phyloP scores from a whole-genome alignment of 2,113 vertebrate genomes.

The Anolis carolinensis region DNA sequence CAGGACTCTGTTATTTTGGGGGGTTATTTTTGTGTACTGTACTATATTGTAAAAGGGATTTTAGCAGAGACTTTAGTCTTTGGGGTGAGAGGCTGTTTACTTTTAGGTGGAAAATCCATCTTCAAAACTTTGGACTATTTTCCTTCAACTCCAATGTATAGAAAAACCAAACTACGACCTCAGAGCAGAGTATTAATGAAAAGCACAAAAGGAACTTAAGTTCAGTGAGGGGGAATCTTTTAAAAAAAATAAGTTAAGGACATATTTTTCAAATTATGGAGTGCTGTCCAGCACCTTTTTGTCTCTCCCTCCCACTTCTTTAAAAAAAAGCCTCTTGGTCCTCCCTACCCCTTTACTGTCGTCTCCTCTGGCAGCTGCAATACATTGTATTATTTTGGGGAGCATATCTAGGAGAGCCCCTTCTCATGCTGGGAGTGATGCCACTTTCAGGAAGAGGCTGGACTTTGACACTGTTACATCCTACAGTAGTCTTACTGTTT shows the following conservation, averaged over 20 bases:
- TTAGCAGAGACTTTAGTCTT: slow-evolving; percentile 95
- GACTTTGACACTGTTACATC: slow-evolving; percentile 73
- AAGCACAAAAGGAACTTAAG: slow-evolving; percentile 98
- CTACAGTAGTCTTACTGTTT: slow-evolving; percentile 75
- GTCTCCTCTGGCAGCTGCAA: slow-evolving; percentile 80
- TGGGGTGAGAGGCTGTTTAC: slow-evolving; percentile 91
- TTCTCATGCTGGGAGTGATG: slow-evolving; percentile 63
- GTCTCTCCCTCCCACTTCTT: slow-evolving; percentile 72
- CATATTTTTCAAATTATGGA: slow-evolving; percentile 76
- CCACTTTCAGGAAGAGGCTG: slow-evolving; percentile 68
- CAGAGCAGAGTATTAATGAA: slow-evolving; percentile 99
- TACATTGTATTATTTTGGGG: slow-evolving; percentile 76
- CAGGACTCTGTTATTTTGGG: slow-evolving; percentile 83
- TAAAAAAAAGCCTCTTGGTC: slow-evolving; percentile 68
- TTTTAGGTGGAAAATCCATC: slow-evolving; percentile 85
- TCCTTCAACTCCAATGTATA: slow-evolving; percentile 97
- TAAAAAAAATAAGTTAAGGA: slow-evolving; percentile 79
- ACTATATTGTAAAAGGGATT: slow-evolving; percentile 99
- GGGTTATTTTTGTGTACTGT: slow-evolving; percentile 87
- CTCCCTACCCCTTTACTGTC: slow-evolving; percentile 56
- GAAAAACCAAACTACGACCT: slow-evolving; percentile 99
- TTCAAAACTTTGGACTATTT: slow-evolving; percentile 85
- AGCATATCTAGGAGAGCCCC: slow-evolving; percentile 73
- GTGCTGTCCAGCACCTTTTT: slow-evolving; percentile 77
- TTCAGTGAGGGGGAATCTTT: slow-evolving; percentile 81